Evolutionary conservation across 2,888 invertebrate genomes (phyloP), one percentile per base, ranked within the genome.

Genomic region (Drosophila gaucha): DNA sequence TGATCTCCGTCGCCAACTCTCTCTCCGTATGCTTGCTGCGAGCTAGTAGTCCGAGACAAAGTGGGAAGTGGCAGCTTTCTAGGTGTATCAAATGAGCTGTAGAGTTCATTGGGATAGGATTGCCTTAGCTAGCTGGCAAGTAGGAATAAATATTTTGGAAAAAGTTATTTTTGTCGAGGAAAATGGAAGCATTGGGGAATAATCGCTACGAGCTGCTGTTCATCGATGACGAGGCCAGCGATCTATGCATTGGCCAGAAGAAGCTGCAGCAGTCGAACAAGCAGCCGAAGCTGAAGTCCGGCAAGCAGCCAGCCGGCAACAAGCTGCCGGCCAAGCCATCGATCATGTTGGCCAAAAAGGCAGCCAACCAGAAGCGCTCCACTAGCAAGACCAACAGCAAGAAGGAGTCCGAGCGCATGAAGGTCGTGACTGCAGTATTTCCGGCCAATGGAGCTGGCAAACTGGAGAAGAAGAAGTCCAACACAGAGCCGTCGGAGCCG

Each of bases 201-300:
- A 74, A 75, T 24, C 65, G 50, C 58, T 71, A 54, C 44, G 39
- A 71, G 5, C 18, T 75, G 58, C 47, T 75, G 6, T 74, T 41
- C 50, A 41, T 69, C 0, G 76, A 75, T 1, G 66, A 71, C 9
- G 72, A 75, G 5, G 12, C 4, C 26, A 14, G 10, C 14, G 70
- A 50, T 0, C 0, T 14, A 0, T 6, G 28, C 14, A 6, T 18
- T 1, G 58, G 35, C 20, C 26, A 60, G 6, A 30, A 16, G 9
- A 20, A 33, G 14, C 20, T 33, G 3, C 20, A 9, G 8, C 1
- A 14, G 9, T 10, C 16, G 2, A 12, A 16, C 12, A 12, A 6
- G 0, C 16, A 10, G 6, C 6, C 9, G 26, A 26, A 24, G 26
- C 2, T 10, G 8, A 35, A 49, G 16, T 4, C 12, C 49, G 16